Conservation (phyloP, 2,797 vertebrate species). For the Pseudotriccus pelzelni region DNA sequence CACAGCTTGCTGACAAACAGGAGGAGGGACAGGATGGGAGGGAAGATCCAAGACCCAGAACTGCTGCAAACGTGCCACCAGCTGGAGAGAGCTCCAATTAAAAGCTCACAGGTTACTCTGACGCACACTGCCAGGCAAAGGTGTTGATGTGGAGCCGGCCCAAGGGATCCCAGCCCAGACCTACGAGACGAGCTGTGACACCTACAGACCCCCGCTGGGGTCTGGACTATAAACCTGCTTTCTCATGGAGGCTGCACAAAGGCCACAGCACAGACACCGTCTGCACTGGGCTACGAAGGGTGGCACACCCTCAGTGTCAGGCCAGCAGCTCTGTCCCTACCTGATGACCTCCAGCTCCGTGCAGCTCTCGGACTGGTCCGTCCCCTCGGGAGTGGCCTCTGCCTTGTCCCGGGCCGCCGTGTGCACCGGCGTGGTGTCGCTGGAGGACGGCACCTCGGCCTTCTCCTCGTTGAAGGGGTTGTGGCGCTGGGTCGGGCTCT, state of each 20-base stretch:
- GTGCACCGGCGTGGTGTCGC: conserved; percentile 88
- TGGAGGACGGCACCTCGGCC: conserved; percentile 68
- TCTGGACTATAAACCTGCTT: not conserved
- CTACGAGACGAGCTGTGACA: not conserved
- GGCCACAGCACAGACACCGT: accelerated
- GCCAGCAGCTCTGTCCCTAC: conserved; percentile 64
- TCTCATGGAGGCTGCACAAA: not conserved
- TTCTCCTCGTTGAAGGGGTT: conserved; percentile 92
- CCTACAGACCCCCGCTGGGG: not conserved
- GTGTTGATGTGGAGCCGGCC: not conserved
- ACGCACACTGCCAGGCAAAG: not conserved
- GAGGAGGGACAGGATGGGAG: accelerated
- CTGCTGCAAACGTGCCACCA: conserved; percentile 22
- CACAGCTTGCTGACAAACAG: not conserved
- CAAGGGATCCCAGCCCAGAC: not conserved
- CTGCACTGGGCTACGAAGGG: accelerated
- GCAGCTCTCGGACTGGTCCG: conserved; percentile 71
- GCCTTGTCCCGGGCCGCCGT: conserved; percentile 61
- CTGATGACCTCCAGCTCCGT: conserved; percentile 94
- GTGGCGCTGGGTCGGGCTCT: conserved; percentile 87
- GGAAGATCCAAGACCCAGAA: not conserved
- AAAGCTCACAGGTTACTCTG: accelerated
- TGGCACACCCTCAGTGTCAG: not conserved
- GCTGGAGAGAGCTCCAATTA: not conserved
- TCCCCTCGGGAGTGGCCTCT: conserved; percentile 66